phyloP scores from a whole-genome alignment of 2,113 vertebrate genomes.

The Candoia aspera region DNA sequence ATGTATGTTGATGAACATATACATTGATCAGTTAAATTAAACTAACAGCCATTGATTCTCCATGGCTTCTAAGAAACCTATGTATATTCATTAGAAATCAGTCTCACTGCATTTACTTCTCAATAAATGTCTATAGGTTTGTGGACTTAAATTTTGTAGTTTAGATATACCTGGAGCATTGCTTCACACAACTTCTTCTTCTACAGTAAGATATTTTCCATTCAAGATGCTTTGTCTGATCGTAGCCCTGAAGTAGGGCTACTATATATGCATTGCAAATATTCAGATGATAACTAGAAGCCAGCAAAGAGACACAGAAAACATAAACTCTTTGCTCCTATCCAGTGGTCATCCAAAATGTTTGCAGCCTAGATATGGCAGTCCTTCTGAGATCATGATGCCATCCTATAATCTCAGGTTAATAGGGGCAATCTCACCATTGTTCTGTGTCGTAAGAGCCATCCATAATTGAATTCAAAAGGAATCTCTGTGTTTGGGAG shows the following conservation, averaged over 20 bases:
- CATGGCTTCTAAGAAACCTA: not conserved
- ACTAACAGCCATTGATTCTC: not conserved
- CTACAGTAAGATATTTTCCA: not conserved
- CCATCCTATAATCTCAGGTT: not conserved
- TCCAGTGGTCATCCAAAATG: not conserved
- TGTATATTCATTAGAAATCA: not conserved
- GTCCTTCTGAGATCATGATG: not conserved
- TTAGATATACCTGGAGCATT: not conserved
- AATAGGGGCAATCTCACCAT: not conserved
- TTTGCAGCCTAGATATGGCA: not conserved
- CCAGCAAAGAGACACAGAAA: not conserved
- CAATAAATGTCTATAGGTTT: not conserved
- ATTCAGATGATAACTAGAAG: not conserved
- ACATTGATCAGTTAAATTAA: not conserved
- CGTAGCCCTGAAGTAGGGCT: not conserved
- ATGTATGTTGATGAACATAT: not conserved
- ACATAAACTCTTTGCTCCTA: not conserved
- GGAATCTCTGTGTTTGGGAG: not conserved
- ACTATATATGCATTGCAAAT: not conserved
- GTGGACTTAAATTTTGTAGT: not conserved
- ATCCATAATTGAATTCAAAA: not conserved
- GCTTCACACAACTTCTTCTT: not conserved
- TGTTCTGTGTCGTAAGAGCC: not conserved
- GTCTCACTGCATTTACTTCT: not conserved
- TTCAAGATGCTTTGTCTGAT: not conserved